Conservation (phyloP, 1,140 invertebrate species). For the Panulirus ornatus region DNA sequence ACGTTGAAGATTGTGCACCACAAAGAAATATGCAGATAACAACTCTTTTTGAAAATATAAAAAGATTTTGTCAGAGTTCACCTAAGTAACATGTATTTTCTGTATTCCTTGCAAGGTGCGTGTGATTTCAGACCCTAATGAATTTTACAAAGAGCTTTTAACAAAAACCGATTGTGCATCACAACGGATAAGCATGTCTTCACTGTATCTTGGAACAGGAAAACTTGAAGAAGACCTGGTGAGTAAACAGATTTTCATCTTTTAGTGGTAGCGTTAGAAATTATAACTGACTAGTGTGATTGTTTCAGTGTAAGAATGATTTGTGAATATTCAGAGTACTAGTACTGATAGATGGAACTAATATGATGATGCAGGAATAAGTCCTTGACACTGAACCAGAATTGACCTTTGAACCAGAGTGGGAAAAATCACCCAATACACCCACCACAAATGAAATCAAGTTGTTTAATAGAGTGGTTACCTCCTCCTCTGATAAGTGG, state of each 20-base stretch:
- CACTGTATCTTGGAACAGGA: constrained; percentile 96
- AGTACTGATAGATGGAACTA: background rate
- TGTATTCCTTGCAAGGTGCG: constrained; percentile 79
- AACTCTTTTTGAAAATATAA: background rate
- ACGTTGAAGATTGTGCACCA: background rate
- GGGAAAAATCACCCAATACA: too few relatives aligned
- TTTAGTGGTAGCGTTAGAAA: background rate
- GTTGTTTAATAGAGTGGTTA: too few relatives aligned
- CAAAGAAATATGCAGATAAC: background rate
- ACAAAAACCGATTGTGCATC: constrained; percentile 85
- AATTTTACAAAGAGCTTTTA: constrained; percentile 88
- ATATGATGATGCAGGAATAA: background rate
- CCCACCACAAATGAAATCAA: too few relatives aligned
- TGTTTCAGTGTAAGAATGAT: background rate
- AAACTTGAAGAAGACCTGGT: constrained; percentile 89
- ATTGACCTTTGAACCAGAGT: constrained; percentile 2
- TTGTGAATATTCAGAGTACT: background rate
- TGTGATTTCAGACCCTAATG: constrained; percentile 86
- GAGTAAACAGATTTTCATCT: constrained; percentile 73
- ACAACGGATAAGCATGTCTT: constrained; percentile 90
- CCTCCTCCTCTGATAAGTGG: too few relatives aligned
- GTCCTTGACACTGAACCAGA: background rate
- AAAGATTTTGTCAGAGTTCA: background rate
- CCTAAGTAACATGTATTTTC: too few relatives aligned
- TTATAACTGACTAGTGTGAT: background rate